Percentiles rank a stretch among this genome's conserved stretches.
Evolutionary conservation across 2,888 invertebrate genomes (phyloP).

Genomic region (Gastracanthus pulcherrimus): DNA sequence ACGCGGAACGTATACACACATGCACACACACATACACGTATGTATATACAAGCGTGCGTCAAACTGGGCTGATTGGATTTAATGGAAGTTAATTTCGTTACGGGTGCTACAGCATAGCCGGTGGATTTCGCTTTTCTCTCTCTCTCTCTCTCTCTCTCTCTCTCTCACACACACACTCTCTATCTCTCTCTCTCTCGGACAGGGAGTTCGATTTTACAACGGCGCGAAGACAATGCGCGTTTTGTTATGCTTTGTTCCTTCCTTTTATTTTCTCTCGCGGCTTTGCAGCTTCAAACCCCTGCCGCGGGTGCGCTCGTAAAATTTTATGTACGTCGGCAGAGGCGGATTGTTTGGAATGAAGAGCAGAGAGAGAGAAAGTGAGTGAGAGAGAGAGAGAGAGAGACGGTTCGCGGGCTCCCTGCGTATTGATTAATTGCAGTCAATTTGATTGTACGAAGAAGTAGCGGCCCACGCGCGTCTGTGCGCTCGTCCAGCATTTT

Average conservation of each 20-base stretch:
- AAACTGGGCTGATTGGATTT: constrained; percentile 37
- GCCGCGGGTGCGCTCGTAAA: constrained; percentile 16
- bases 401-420: not conserved
- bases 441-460: not conserved
- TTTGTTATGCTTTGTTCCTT: not conserved
- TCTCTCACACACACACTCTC: too few species aligned
- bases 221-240: not conserved
- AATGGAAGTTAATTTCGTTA: constrained; percentile 48
- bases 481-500: too few species aligned
- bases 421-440: constrained; percentile 35
- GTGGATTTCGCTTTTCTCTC: not conserved
- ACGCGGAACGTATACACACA: too few species aligned
- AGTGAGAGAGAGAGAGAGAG: not conserved
- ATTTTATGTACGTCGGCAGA: constrained; percentile 1
- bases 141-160: too few species aligned
- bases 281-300: not conserved
- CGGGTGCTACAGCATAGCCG: not conserved
- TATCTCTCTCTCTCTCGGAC: too few species aligned
- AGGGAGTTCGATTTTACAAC: constrained; percentile 24
- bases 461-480: not conserved
- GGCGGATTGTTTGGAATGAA: constrained; percentile 15
- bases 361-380: not conserved
- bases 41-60: not conserved
- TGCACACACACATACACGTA: too few species aligned
- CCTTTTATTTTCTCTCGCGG: constrained; percentile 41